Percentiles rank a stretch among this genome's conserved stretches.
Evolutionary conservation across 2,888 invertebrate genomes (phyloP).

Genomic region (Apodemia zela): DNA sequence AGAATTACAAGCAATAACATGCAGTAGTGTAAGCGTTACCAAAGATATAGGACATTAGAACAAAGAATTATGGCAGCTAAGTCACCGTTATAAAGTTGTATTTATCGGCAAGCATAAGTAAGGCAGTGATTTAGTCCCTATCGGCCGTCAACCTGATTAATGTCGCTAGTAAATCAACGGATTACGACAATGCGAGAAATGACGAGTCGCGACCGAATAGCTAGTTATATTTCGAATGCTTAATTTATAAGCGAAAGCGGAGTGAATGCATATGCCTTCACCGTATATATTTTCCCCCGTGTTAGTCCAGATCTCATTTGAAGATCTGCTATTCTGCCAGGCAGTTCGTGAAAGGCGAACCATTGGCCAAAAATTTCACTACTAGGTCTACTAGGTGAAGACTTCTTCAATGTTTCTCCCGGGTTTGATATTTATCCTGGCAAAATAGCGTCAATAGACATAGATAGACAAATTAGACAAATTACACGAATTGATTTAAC

Average conservation of each 20-base stretch:
- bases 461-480: no score
- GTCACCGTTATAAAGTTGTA: conserved; percentile 41
- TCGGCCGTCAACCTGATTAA: conserved; percentile 80
- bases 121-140: conserved; percentile 77
- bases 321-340: no score
- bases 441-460: no score
- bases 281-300: no score
- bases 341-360: no score
- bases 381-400: no score
- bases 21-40: conserved; percentile 68
- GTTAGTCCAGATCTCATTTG: no score
- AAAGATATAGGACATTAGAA: conserved; percentile 35
- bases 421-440: no score
- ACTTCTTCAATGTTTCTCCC: no score
- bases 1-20: conserved; percentile 78
- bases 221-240: conserved; percentile 51
- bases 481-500: no score
- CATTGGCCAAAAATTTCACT: no score
- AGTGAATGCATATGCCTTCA: background rate
- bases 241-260: conserved; percentile 32
- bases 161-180: conserved; percentile 79
- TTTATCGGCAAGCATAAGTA: conserved; percentile 47
- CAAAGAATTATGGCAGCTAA: conserved; percentile 43
- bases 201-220: conserved; percentile 77
- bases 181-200: conserved; percentile 81